phyloP scores from a whole-genome alignment of 2,888 invertebrate species.

The Tenthredo livida region DNA sequence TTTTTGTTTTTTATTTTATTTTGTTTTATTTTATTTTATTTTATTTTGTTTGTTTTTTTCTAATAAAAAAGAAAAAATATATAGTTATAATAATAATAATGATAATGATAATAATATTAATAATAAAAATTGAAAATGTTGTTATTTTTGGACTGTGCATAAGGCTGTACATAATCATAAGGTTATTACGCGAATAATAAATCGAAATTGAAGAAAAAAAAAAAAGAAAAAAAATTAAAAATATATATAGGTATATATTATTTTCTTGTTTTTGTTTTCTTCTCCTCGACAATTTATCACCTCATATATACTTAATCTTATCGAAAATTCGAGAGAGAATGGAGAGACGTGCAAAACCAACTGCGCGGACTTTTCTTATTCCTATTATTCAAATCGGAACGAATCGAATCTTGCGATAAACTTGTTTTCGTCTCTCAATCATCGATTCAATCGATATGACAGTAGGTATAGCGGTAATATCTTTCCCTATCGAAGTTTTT shows the following conservation, averaged over 20 bases:
- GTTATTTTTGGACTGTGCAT: conserved; percentile 57
- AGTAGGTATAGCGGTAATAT: not conserved
- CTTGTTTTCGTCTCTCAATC: conserved; percentile 25
- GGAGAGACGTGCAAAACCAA: not conserved
- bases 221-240: too few species aligned
- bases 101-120: not conserved
- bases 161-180: conserved; percentile 55
- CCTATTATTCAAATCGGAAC: conserved; percentile 22
- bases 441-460: not conserved
- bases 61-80: not conserved
- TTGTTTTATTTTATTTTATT: too few species aligned
- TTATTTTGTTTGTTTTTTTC: not conserved
- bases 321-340: not conserved
- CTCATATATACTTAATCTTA: not conserved
- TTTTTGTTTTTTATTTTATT: not conserved
- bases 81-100: not conserved
- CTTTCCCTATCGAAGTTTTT: not conserved
- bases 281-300: not conserved
- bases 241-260: not conserved
- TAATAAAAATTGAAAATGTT: conserved; percentile 30
- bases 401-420: conserved; percentile 27
- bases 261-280: not conserved
- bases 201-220: conserved; percentile 37
- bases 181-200: conserved; percentile 54
- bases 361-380: not conserved